A percentile compares a stretch with the other conserved stretches of the same genome.
Conservation (phyloP, 2,113 vertebrate species). For the Thamnaconus septentrionalis region DNA sequence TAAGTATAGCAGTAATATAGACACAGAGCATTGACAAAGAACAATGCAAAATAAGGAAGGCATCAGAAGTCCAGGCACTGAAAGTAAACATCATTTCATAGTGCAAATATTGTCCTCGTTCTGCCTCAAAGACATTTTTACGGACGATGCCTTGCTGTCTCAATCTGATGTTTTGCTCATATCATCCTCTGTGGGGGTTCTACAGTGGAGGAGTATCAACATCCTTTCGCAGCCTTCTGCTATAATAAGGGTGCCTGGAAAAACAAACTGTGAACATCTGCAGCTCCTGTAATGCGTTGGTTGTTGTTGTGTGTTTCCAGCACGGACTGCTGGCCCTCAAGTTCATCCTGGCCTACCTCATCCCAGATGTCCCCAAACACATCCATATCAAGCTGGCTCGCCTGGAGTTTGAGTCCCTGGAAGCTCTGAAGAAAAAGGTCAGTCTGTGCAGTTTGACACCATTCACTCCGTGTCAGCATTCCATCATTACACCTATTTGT, state of each 20-base stretch:
- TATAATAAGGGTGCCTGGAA: background rate
- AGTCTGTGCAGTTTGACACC: slow-evolving; percentile 19
- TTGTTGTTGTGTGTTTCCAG: slow-evolving; percentile 69
- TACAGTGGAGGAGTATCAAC: background rate
- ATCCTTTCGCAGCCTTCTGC: background rate
- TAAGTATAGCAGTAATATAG: too few relatives aligned
- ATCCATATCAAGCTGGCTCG: slow-evolving; percentile 86
- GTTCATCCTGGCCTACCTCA: slow-evolving; percentile 90
- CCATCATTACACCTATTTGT: too few relatives aligned
- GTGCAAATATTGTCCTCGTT: slow-evolving; percentile 3
- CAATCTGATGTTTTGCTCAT: background rate
- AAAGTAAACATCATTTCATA: background rate
- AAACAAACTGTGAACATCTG: background rate
- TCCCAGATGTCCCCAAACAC: slow-evolving; percentile 89
- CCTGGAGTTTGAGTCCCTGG: slow-evolving; percentile 92
- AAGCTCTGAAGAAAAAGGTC: slow-evolving; percentile 96
- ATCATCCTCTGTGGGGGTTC: slow-evolving; percentile 8
- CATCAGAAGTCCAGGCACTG: background rate
- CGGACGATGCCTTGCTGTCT: background rate
- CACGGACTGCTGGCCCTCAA: slow-evolving; percentile 88
- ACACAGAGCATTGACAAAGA: background rate
- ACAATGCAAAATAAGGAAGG: background rate
- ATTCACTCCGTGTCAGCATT: too few relatives aligned
- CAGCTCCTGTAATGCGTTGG: background rate
- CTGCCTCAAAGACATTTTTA: slow-evolving; percentile 6